Conservation (phyloP, 2,797 vertebrate species). For the Acanthurus leucopareius region DNA sequence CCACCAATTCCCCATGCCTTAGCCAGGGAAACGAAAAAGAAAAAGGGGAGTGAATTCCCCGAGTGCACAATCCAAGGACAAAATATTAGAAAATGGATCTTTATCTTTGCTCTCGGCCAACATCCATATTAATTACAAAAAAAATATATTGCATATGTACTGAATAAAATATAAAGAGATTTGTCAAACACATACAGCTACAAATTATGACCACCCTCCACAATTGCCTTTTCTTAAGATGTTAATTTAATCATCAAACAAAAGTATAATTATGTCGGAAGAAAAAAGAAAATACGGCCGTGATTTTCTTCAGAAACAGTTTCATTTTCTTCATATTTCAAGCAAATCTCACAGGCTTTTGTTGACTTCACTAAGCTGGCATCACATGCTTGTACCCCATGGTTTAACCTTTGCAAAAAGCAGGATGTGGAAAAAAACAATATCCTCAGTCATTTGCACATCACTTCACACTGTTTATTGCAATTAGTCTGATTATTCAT, state of each 20-base stretch:
- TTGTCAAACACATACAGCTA: conserved; percentile 67
- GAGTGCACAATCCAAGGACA: conserved; percentile 87
- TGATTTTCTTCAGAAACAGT: neutral
- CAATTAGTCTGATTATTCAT: conserved; percentile 76
- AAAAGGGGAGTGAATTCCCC: conserved; percentile 84
- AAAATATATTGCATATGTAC: conserved; percentile 71
- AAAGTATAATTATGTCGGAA: conserved; percentile 25
- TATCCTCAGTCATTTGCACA: conserved; percentile 68
- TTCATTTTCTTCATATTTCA: neutral
- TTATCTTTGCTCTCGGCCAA: conserved; percentile 88
- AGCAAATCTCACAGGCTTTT: conserved; percentile 20
- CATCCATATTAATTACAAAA: conserved; percentile 87
- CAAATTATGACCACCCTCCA: conserved; percentile 53
- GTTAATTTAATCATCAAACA: conserved; percentile 48
- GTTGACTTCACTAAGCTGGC: conserved; percentile 21
- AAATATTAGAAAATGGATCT: conserved; percentile 88
- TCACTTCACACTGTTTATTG: conserved; percentile 75
- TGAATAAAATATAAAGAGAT: conserved; percentile 81
- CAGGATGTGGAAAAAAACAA: conserved; percentile 53
- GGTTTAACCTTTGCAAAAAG: conserved; percentile 68
- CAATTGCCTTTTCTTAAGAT: conserved; percentile 37
- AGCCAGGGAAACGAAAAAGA: conserved; percentile 81
- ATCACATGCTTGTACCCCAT: conserved; percentile 18
- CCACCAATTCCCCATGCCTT: conserved; percentile 84
- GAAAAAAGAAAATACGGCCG: neutral